Base-by-base conservation (phyloP, 2,888 invertebrate species). In the Megastigmus dorsalis region DNA sequence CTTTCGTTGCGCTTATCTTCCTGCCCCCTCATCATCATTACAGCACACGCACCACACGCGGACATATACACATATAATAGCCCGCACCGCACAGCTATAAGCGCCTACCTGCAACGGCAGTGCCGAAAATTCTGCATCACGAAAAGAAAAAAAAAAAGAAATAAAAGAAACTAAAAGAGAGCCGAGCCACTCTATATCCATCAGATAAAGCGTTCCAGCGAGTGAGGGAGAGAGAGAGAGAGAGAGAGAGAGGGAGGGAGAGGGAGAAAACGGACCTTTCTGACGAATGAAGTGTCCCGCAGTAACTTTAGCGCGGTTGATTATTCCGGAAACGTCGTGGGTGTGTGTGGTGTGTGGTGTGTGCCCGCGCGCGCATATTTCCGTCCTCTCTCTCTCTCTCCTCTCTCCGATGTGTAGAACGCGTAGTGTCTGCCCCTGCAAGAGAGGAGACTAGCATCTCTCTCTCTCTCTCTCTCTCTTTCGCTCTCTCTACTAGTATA, bases 371-470 rank as follows among this genome's bases (percentile, higher is more conserved):
- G 28, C 36, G 67, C 62, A 68, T 63, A 63, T 67, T 73, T 68
- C 68, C 68, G 67, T 57, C 28, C 45, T 59, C 54, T 13, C 23
- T 57, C 13, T 15, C 6, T n/a, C n/a, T n/a, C n/a, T n/a, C n/a
- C n/a, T n/a, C n/a, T n/a, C n/a, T n/a, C n/a, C n/a, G n/a, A n/a
- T n/a, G n/a, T n/a, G n/a, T n/a, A n/a, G n/a, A n/a, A 57, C 48
- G n/a, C 23, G 13, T 18, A 23, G n/a, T 18, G n/a, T 18, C 6
- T 15, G 20, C 18, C n/a, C n/a, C n/a, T n/a, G 6, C 23, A 28
- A 20, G 38, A 41, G 71, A 71, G 75, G 75, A 69, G n/a, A n/a
- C n/a, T n/a, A 77, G 68, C 75, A 65, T 75, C 74, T 59, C 36
- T 59, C 59, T 26, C 36, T 59, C n/a, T 45, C 50, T 41, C 62